Evolutionary conservation across 2,113 vertebrate species (phyloP), one percentile per base, ranked within the genome.

Genomic region (Todiramphus chloris): DNA sequence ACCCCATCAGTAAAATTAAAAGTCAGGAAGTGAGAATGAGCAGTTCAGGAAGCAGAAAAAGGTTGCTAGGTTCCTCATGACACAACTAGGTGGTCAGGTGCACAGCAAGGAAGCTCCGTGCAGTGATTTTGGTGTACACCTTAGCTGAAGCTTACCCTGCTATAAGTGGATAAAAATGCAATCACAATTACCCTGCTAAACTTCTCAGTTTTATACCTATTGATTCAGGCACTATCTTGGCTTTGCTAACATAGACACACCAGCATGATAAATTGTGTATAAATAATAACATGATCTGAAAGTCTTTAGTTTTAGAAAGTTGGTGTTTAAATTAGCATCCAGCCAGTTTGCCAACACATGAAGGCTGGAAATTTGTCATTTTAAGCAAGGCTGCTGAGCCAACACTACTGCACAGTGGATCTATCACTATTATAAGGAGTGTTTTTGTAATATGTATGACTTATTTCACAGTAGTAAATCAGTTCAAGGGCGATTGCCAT

Each of bases 401-500:
- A 94, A 44, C 13, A 39, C 9, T 72, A 43, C 70, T 83, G 43
- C 56, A 63, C 35, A 80, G 25, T 64, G 66, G 60, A 43, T 68
- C 41, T 82, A 48, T 56, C 64, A 75, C 28, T 64, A 5, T 33
- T 76, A 83, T 51, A 63, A 73, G 56, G 39, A 89, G 18, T 56
- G 39, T 25, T 83, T 89, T 59, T 83, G 41, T 76, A 69, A 43
- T 31, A 8, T 44, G 5, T 60, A 48, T 55, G 44, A 56, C 27
- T 63, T 92, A 73, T 41, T 90, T 87, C 78, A 63, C 44, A 63
- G 35, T 18, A 87, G 31, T 80, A 84, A 92, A 81, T 68, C 67
- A 77, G 18, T 70, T 85, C 31, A 66, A 95, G 51, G 63, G 35
- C 6, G 56, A 27, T 69, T 59, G 31, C 16, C n/a, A 43, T 77